These are phyloP conservation scores for Calcarius lapponicus DNA, from an alignment of 2,797 vertebrate species.

Conservation along the genomic window DNA sequence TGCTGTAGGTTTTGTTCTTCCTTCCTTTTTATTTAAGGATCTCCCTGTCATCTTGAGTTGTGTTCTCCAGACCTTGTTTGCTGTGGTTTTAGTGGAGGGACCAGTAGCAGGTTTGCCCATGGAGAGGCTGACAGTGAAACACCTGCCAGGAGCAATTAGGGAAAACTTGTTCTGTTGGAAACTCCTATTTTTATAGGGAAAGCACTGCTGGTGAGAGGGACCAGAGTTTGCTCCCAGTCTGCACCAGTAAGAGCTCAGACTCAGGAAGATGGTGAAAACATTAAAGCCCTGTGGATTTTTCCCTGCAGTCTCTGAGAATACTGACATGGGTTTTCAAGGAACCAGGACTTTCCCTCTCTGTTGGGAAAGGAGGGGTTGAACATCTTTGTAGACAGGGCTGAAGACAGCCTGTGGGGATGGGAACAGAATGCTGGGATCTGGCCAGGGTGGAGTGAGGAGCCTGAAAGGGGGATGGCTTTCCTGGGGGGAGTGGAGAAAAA, in stretches of 20 bases:
- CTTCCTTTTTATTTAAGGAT: background rate
- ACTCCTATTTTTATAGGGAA: conserved; percentile 1
- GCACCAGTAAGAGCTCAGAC: background rate
- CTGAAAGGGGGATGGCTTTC: background rate
- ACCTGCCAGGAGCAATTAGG: background rate
- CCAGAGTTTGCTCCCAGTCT: background rate
- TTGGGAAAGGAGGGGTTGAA: background rate
- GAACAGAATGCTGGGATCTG: background rate
- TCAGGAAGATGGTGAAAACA: background rate
- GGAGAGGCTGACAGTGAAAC: background rate
- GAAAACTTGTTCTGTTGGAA: conserved; percentile 29
- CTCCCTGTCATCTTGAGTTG: background rate
- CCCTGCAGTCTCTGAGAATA: background rate
- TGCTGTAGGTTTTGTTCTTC: background rate
- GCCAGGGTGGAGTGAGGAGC: background rate
- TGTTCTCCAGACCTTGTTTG: background rate
- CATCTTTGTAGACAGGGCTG: background rate
- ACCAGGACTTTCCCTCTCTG: background rate
- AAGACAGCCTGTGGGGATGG: rapidly evolving
- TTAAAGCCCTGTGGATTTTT: background rate
- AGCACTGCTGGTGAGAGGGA: background rate
- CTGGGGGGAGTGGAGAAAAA: background rate
- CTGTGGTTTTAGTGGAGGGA: conserved; percentile 6
- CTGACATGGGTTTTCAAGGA: background rate
- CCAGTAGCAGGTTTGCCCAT: background rate